phyloP scores from a whole-genome alignment of 2,113 vertebrate species.

The Limnothrissa miodon region DNA sequence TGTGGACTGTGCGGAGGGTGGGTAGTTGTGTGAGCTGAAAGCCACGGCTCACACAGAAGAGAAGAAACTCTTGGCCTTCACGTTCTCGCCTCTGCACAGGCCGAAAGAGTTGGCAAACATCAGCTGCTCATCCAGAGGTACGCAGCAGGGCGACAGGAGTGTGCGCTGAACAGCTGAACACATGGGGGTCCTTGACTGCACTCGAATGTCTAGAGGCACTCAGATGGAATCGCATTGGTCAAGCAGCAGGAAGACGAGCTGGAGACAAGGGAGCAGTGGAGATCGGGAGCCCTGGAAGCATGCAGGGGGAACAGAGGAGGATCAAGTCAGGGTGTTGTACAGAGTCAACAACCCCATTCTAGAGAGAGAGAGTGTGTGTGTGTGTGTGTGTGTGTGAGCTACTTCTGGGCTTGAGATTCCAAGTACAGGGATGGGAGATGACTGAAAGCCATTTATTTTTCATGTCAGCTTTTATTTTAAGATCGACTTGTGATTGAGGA shows the following conservation, averaged over 20 bases:
- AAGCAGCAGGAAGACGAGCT: neutral
- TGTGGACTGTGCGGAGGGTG: neutral
- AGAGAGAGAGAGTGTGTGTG: too few relatives aligned
- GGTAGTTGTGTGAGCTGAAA: neutral
- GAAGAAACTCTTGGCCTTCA: neutral
- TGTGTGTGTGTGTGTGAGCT: neutral
- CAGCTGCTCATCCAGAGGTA: constrained; percentile 34
- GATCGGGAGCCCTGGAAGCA: neutral
- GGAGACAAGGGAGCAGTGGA: neutral
- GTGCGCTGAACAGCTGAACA: constrained; percentile 35
- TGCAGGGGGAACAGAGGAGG: neutral
- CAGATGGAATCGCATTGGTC: constrained; percentile 33
- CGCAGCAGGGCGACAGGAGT: neutral
- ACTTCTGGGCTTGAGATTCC: neutral
- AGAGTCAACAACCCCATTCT: neutral
- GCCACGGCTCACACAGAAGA: neutral
- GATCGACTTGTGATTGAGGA: neutral
- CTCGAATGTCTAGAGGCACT: constrained; percentile 19
- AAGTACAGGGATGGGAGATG: neutral
- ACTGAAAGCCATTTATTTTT: neutral
- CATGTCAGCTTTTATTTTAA: neutral
- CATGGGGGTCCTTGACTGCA: too few relatives aligned
- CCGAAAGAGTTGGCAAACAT: constrained; percentile 8
- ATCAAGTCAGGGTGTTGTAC: neutral
- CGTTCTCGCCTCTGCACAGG: neutral